Conservation (phyloP, 1,140 invertebrate genomes). For the Notospermus geniculatus region DNA sequence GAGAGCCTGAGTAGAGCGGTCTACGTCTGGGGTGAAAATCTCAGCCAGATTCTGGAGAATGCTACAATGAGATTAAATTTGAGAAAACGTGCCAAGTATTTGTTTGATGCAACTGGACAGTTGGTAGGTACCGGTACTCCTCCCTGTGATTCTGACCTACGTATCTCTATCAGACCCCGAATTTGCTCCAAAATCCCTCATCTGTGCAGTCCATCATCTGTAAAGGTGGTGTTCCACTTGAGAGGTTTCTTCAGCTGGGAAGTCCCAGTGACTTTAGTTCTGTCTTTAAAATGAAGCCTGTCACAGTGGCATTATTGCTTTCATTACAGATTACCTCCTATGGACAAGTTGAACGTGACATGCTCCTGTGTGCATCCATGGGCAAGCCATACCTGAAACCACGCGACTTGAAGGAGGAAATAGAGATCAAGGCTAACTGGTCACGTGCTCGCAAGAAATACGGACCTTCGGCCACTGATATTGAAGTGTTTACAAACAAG, state of each 20-base stretch:
- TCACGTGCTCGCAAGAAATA: constrained; percentile 47
- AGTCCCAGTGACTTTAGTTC: no score
- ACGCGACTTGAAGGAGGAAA: constrained; percentile 23
- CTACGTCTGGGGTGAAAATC: constrained; percentile 48
- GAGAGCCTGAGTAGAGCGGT: constrained; percentile 42
- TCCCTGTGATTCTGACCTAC: no score
- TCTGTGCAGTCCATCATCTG: no score
- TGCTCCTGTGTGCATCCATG: constrained; percentile 45
- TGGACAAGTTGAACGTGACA: constrained; percentile 43
- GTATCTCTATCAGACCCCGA: no score
- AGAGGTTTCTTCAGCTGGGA: no score
- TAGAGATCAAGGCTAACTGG: constrained; percentile 54
- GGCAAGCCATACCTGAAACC: constrained; percentile 39
- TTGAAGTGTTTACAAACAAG: constrained; percentile 32
- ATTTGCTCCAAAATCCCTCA: no score
- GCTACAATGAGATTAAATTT: constrained; percentile 46
- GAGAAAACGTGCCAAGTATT: constrained; percentile 43
- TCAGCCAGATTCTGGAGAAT: constrained; percentile 48
- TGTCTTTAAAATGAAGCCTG: no score
- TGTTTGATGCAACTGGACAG: constrained; percentile 48
- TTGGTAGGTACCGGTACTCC: no score
- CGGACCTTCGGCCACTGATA: constrained; percentile 46
- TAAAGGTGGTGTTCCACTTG: no score
- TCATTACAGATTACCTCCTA: constrained; percentile 40
- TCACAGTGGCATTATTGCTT: constrained; percentile 9